Percentiles rank a stretch among this genome's conserved stretches.
These are phyloP conservation scores for Achatina immaculata DNA, from an alignment of 1,140 invertebrate species.

Conservation along the genomic window DNA sequence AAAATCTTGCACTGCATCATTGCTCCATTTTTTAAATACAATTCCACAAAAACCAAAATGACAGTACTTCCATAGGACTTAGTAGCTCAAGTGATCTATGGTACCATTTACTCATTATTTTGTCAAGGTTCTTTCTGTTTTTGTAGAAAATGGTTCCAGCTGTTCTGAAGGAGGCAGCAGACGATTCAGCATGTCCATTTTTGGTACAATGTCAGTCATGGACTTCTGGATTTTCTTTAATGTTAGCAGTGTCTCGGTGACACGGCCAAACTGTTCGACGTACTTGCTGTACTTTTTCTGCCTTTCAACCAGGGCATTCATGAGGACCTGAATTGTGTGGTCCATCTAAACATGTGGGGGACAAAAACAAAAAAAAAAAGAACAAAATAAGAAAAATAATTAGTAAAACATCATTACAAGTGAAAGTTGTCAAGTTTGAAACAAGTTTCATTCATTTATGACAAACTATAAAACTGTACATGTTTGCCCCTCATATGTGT, in stretches of 20 bases:
- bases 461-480: too few relatives aligned
- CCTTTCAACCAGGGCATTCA: conserved; percentile 80
- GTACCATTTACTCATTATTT: not conserved
- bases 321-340: conserved; percentile 79
- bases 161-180: conserved; percentile 85
- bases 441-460: too few relatives aligned
- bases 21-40: too few relatives aligned
- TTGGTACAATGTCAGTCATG: conserved; percentile 87
- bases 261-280: conserved; percentile 85
- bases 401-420: not conserved
- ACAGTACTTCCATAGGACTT: too few relatives aligned
- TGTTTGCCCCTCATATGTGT: too few relatives aligned
- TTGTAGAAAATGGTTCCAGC: conserved; percentile 82
- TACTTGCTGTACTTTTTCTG: conserved; percentile 87
- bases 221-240: conserved; percentile 85
- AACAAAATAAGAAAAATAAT: conserved; percentile 38
- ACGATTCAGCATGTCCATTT: conserved; percentile 87
- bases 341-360: too few relatives aligned
- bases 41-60: too few relatives aligned
- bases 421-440: too few relatives aligned
- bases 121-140: conserved; percentile 26
- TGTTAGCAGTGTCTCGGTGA: conserved; percentile 83
- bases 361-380: too few relatives aligned
- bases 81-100: too few relatives aligned
- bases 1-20: too few relatives aligned